phyloP scores from a whole-genome alignment of 2,888 invertebrate species.

The Latrodectus hesperus region DNA sequence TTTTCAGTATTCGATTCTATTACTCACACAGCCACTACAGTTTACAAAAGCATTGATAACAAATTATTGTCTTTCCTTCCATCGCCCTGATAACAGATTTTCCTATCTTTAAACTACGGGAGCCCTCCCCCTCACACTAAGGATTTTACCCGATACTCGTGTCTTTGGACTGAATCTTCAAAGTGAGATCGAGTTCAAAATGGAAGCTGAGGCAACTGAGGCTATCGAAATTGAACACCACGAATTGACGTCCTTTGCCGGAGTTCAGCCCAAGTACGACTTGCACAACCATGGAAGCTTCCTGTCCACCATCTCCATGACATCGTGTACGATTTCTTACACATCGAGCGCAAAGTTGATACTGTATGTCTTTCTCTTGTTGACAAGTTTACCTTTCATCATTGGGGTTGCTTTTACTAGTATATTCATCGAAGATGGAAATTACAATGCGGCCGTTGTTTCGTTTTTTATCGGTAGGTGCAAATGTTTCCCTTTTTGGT shows the following conservation, averaged over 20 bases:
- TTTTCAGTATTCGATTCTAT: too few relatives aligned
- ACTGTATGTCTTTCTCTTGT: constrained; percentile 6
- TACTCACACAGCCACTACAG: too few relatives aligned
- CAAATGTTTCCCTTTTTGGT: not conserved
- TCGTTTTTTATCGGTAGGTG: constrained; percentile 48
- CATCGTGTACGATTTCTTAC: constrained; percentile 45
- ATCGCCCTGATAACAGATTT: not conserved
- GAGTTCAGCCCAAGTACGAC: constrained; percentile 17
- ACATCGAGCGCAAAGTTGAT: constrained; percentile 4
- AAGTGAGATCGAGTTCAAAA: not conserved
- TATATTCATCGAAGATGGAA: constrained; percentile 43
- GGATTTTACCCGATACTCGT: too few relatives aligned
- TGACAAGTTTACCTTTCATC: constrained; percentile 35
- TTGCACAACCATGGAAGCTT: constrained; percentile 38
- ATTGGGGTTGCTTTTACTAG: constrained; percentile 32
- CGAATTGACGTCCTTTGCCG: constrained; percentile 38
- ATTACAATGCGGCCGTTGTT: constrained; percentile 28
- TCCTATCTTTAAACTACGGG: not conserved
- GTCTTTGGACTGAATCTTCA: too few relatives aligned
- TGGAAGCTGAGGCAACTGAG: constrained; percentile 37
- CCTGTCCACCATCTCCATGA: constrained; percentile 30
- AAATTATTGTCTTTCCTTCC: not conserved
- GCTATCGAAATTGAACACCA: constrained; percentile 55
- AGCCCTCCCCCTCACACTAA: too few relatives aligned
- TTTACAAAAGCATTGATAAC: not conserved